Conservation (phyloP, 2,113 vertebrate species). For the Scomber scombrus region DNA sequence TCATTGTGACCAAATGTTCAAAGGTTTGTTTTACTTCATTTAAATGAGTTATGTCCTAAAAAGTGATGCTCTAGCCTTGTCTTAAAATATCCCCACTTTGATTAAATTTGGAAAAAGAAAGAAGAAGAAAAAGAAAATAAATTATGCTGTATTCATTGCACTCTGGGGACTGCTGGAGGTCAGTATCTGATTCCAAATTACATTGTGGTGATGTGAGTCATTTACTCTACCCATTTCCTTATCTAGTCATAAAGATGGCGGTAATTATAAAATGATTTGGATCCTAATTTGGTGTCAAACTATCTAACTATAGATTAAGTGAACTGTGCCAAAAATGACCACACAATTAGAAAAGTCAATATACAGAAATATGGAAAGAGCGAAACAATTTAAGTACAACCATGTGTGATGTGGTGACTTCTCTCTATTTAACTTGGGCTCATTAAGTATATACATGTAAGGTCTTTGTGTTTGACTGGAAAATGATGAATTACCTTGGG, state of each 20-base stretch:
- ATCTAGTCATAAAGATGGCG: slow-evolving; percentile 29
- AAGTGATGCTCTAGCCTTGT: not conserved
- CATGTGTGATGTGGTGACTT: slow-evolving; percentile 66
- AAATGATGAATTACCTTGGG: slow-evolving; percentile 73
- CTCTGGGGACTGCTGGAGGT: not conserved
- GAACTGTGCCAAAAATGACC: slow-evolving; percentile 44
- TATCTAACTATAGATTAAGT: slow-evolving; percentile 33
- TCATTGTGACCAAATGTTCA: not conserved
- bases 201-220: not conserved
- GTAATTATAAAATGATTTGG: slow-evolving; percentile 32
- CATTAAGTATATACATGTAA: slow-evolving; percentile 46
- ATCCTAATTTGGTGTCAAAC: slow-evolving; percentile 18
- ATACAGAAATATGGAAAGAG: slow-evolving; percentile 53
- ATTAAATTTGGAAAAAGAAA: not conserved
- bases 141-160: not conserved
- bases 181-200: slow-evolving; percentile 10
- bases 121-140: not conserved
- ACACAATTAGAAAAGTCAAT: slow-evolving; percentile 64
- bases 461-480: slow-evolving; percentile 70
- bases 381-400: slow-evolving; percentile 65
- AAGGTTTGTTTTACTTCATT: not conserved
- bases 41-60: not conserved
- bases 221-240: slow-evolving; percentile 9
- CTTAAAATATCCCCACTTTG: not conserved
- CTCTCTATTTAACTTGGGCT: slow-evolving; percentile 63